Percentiles rank a stretch among this genome's conserved stretches.
Conservation (phyloP, 2,113 vertebrate species). For the Archilochus colubris region DNA sequence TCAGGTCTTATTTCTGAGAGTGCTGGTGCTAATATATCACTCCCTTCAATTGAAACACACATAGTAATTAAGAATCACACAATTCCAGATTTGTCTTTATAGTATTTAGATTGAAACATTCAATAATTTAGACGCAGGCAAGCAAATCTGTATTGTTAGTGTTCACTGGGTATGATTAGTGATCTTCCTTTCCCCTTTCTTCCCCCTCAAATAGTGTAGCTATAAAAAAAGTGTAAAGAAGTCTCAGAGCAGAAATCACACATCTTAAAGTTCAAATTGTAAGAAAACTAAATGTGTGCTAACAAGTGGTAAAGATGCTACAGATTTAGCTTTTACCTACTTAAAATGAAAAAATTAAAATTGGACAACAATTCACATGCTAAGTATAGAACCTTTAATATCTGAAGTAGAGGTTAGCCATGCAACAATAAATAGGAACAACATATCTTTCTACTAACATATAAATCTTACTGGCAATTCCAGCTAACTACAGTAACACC, state of each 20-base stretch:
- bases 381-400: not conserved
- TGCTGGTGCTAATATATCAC: slow-evolving; percentile 86
- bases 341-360: not conserved
- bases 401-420: not conserved
- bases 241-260: not conserved
- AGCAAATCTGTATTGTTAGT: not conserved
- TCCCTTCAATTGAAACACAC: slow-evolving; percentile 69
- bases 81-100: not conserved
- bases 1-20: slow-evolving; percentile 82
- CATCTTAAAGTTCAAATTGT: not conserved
- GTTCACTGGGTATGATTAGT: not conserved
- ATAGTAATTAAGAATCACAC: not conserved
- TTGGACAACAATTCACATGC: not conserved
- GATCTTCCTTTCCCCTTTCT: not conserved
- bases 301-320: not conserved
- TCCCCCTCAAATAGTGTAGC: not conserved
- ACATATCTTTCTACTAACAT: not conserved
- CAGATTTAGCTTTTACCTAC: not conserved
- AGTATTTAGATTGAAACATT: not conserved
- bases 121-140: not conserved
- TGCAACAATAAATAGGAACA: not conserved
- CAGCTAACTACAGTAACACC: not conserved
- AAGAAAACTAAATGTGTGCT: not conserved
- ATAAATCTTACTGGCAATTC: not conserved
- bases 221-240: not conserved